Conservation (phyloP, 2,888 invertebrate species). For the Pollenia angustigena region DNA sequence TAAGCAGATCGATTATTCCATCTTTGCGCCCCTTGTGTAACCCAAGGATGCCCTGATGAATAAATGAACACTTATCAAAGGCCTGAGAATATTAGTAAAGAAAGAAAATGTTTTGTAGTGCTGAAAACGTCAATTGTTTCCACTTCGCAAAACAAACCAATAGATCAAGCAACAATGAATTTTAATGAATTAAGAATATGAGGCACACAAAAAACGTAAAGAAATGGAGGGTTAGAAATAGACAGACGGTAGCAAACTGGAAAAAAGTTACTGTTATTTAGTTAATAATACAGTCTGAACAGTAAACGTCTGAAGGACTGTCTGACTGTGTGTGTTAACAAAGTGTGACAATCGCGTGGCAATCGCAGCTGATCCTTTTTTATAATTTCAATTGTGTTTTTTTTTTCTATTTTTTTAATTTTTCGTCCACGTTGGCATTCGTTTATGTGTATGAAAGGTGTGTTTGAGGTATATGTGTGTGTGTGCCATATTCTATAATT, state of each 20-base stretch:
- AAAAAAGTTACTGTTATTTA: constrained; percentile 28
- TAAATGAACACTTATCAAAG: not conserved
- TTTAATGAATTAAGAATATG: constrained; percentile 41
- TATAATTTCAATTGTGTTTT: constrained; percentile 38
- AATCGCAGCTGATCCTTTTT: constrained; percentile 73
- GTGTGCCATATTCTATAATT: constrained; percentile 20
- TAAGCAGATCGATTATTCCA: not conserved
- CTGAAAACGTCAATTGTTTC: constrained; percentile 56
- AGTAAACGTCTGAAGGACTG: constrained; percentile 6
- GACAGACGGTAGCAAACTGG: not conserved
- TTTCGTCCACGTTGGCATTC: constrained; percentile 13
- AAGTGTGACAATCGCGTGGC: constrained; percentile 78
- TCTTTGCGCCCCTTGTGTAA: not conserved
- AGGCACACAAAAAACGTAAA: constrained; percentile 15
- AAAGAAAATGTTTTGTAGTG: constrained; percentile 23
- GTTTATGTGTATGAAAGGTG: not conserved
- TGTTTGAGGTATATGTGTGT: too few relatives aligned
- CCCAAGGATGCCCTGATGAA: constrained; percentile 17
- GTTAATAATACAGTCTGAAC: constrained; percentile 27
- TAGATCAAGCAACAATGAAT: constrained; percentile 53
- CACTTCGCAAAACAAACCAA: constrained; percentile 51
- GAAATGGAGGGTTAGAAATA: not conserved
- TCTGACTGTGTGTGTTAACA: constrained; percentile 56
- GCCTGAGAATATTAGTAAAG: not conserved
- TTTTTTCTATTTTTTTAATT: constrained; percentile 16